Percentiles rank a stretch among this genome's conserved stretches.
These are phyloP conservation scores for Rhineura floridana DNA, from an alignment of 2,113 vertebrate species.

Conservation along the genomic window DNA sequence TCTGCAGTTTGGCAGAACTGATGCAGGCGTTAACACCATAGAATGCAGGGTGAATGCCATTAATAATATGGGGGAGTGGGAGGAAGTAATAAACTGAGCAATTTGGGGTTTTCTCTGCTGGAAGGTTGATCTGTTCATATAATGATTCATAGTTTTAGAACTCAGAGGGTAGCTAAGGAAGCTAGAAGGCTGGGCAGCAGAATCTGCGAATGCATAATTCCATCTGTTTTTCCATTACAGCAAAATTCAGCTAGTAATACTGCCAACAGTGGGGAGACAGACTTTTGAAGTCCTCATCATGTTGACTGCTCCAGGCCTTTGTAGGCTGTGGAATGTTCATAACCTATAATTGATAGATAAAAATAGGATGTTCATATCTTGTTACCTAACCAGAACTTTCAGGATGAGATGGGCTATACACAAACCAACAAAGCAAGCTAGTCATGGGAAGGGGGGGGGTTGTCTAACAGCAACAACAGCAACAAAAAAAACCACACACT, in stretches of 20 bases:
- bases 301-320: not conserved
- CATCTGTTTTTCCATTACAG: not conserved
- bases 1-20: not conserved
- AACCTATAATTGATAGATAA: not conserved
- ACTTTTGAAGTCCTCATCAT: not conserved
- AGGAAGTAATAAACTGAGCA: not conserved
- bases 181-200: not conserved
- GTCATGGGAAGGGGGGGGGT: not conserved
- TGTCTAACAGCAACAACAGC: too few relatives aligned
- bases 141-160: slow-evolving; percentile 3
- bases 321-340: not conserved
- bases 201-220: not conserved
- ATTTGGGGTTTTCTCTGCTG: not conserved
- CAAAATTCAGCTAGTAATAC: not conserved
- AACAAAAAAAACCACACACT: not conserved
- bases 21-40: not conserved
- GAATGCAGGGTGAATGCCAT: not conserved
- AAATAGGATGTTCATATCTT: not conserved
- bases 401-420: not conserved
- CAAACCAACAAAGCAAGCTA: not conserved
- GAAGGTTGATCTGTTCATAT: not conserved
- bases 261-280: not conserved
- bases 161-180: not conserved
- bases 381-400: not conserved
- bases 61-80: not conserved